phyloP scores from a whole-genome alignment of 2,888 invertebrate genomes.

The Parascotia fuliginaria region DNA sequence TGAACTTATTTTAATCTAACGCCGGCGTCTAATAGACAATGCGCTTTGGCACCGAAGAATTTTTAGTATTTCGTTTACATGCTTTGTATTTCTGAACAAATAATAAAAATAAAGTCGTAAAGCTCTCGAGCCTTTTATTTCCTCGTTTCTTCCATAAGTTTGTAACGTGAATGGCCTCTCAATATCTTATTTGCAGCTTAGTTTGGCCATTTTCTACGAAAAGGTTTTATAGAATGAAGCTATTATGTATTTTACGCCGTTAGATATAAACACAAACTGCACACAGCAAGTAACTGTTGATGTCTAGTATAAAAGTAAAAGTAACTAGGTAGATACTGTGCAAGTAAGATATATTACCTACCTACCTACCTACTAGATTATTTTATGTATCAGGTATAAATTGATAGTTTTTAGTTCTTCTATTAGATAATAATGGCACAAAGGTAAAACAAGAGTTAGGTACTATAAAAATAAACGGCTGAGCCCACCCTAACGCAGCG shows the following conservation, averaged over 20 bases:
- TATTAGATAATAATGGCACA: too few species aligned
- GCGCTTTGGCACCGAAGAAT: constrained; percentile 50
- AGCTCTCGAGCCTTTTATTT: constrained; percentile 73
- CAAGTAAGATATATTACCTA: too few species aligned
- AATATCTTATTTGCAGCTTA: constrained; percentile 68
- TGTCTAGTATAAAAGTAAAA: too few species aligned
- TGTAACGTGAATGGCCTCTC: constrained; percentile 57
- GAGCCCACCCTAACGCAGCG: background rate
- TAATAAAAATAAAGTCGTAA: constrained; percentile 72
- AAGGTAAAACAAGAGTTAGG: too few species aligned
- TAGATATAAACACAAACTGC: constrained; percentile 12
- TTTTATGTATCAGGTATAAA: background rate
- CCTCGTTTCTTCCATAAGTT: constrained; percentile 63
- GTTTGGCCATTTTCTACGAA: constrained; percentile 63
- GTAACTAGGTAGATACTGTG: too few species aligned
- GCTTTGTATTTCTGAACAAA: constrained; percentile 65
- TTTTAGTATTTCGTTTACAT: constrained; percentile 50
- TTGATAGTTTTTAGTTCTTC: too few species aligned
- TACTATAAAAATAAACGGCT: too few species aligned
- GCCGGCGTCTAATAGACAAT: constrained; percentile 75
- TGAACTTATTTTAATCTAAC: constrained; percentile 43
- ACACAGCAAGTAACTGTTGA: too few species aligned
- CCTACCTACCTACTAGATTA: too few species aligned
- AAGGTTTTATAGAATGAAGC: constrained; percentile 30
- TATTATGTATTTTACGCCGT: constrained; percentile 19